Evolutionary conservation across 37 sponge, comb jelly and placozoan genomes (phyloP), one percentile per base, ranked within the genome.

Genomic region (Eunapius fragilis): DNA sequence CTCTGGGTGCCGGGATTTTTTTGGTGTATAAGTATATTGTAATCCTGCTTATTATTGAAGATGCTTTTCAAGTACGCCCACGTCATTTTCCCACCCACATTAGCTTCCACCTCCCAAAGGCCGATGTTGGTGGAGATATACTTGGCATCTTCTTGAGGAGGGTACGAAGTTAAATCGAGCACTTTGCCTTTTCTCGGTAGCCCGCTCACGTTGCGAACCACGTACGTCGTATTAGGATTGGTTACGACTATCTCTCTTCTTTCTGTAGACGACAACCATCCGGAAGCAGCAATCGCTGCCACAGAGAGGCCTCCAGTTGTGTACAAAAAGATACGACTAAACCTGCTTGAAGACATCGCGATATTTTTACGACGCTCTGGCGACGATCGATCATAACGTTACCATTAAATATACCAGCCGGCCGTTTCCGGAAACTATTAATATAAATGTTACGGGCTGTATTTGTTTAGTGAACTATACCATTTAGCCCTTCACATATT

Each of bases 21-120:
- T 49, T 80, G 80, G 67, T 80, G 50, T 50, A 80, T 2, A 32
- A 80, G 49, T 25, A 80, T 67, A 32, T 80, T 80, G 80, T 80
- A 80, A 67, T 80, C 80, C 67, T 31, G 4, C 50, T 25, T 49
- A 28, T 30, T 67, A 35, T 80, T 80, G 69, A 80, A 80, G 24
- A 80, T 30, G 68, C 80, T 80, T 50, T 49, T 80, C 80, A 14
- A 80, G 67, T 80, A 80, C 24, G 80, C 10, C 49, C 49, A 80
- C 3, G 31, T 58, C 10, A 80, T 14, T 5, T 35, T 25, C 27
- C 80, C 67, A 67, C 80, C 69, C n/a, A 80, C 80, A 14, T 80
- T 80, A 9, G 35, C 49, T 9, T 45, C 28, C 27, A 80, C 80
- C 68, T 80, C 80, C 80, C 80, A 80, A 33, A 80, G 68, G 11